Percentiles rank a stretch among this genome's conserved stretches.
phyloP scores from a whole-genome alignment of 2,113 vertebrate species.

The Epinephelus fuscoguttatus region DNA sequence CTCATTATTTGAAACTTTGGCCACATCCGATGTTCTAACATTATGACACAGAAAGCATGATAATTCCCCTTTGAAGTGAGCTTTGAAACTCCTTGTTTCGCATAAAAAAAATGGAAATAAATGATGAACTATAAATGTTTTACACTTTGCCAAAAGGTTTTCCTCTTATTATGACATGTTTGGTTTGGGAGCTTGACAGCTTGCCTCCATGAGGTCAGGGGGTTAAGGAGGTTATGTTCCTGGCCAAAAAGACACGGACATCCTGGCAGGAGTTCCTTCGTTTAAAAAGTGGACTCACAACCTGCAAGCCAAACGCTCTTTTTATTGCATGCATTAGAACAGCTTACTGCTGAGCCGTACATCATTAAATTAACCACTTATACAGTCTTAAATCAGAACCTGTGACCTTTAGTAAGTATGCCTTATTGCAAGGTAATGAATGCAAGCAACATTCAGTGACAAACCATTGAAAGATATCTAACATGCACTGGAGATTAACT shows the following conservation, averaged over 20 bases:
- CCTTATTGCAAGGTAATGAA: not conserved
- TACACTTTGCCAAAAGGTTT: constrained; percentile 21
- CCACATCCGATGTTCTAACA: too few species aligned
- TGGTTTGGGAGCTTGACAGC: not conserved
- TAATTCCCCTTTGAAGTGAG: not conserved
- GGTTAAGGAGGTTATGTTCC: too few species aligned
- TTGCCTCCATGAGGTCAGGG: not conserved
- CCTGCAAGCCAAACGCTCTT: not conserved
- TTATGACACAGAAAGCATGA: too few species aligned
- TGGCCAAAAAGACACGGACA: not conserved
- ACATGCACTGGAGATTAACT: not conserved
- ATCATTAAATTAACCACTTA: not conserved
- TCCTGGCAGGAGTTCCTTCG: not conserved
- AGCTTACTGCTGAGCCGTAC: not conserved
- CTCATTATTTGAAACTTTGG: too few species aligned
- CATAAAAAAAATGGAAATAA: not conserved
- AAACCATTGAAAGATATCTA: not conserved
- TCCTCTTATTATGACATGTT: constrained; percentile 8
- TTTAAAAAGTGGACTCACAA: constrained; percentile 1
- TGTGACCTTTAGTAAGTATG: not conserved
- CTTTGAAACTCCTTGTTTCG: constrained; percentile 5
- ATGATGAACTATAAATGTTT: constrained; percentile 2
- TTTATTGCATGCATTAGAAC: not conserved
- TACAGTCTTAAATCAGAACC: not conserved
- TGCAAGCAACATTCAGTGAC: not conserved